Evolutionary conservation across 2,113 vertebrate species (phyloP).

Genomic region (Leptobrachium ailaonicum): DNA sequence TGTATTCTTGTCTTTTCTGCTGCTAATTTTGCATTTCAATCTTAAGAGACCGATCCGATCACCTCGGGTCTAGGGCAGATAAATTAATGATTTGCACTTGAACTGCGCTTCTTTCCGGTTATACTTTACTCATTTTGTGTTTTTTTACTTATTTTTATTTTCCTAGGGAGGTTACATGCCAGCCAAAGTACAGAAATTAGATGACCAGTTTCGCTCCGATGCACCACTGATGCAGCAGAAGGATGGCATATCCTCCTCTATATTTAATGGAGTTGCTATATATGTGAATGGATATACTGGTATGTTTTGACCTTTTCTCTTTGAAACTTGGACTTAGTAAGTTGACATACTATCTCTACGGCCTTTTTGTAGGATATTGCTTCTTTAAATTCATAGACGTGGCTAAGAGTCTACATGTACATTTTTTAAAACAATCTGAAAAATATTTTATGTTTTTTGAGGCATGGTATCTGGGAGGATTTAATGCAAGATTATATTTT

Average conservation of each 20-base stretch:
- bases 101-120: background rate
- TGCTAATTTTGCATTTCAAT: no score
- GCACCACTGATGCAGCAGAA: constrained; percentile 80
- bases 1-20: no score
- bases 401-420: no score
- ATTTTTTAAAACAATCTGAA: no score
- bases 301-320: constrained; percentile 55
- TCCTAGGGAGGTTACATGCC: constrained; percentile 92
- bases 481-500: no score
- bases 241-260: constrained; percentile 76
- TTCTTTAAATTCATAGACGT: no score
- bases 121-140: background rate
- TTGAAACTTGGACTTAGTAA: background rate
- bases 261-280: constrained; percentile 92
- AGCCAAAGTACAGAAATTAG: constrained; percentile 91
- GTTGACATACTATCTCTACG: no score
- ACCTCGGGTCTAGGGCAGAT: no score
- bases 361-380: no score
- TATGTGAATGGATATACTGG: constrained; percentile 97
- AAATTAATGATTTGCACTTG: background rate
- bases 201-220: constrained; percentile 88
- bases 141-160: constrained; percentile 6
- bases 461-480: no score
- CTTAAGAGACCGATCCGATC: no score
- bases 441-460: no score